Evolutionary conservation across 2,888 invertebrate genomes (phyloP).

Genomic region (Nephrotoma flavescens): DNA sequence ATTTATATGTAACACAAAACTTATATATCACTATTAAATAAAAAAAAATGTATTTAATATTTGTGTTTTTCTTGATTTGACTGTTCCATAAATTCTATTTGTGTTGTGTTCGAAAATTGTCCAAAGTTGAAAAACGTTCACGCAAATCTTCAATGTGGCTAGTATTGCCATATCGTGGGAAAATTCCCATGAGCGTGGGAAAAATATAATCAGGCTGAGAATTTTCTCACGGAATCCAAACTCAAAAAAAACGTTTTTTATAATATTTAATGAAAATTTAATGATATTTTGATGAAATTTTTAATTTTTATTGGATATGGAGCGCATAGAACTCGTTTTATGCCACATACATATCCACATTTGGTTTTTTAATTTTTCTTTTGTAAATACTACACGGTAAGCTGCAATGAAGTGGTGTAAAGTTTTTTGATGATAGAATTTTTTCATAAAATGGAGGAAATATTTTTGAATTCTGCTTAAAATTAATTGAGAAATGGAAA

Average conservation of each 20-base stretch:
- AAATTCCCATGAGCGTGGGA: constrained; percentile 25
- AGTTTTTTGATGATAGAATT: neutral
- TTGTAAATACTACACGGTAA: neutral
- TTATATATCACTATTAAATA: neutral
- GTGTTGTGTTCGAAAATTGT: neutral
- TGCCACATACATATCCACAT: neutral
- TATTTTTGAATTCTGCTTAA: neutral
- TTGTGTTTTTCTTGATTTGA: neutral
- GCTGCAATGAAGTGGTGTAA: neutral
- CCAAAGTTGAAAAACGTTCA: constrained; percentile 1
- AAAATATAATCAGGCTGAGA: constrained; percentile 17
- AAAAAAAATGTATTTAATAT: neutral
- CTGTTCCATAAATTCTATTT: neutral
- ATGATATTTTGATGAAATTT: neutral
- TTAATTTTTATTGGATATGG: neutral
- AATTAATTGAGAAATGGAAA: neutral
- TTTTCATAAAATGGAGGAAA: neutral
- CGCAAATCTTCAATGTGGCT: neutral
- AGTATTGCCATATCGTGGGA: constrained; percentile 19
- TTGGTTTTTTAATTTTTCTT: neutral
- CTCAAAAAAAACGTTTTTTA: neutral
- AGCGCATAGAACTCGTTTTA: neutral
- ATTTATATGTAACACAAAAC: neutral
- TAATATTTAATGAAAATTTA: neutral
- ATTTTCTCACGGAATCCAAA: constrained; percentile 16